Evolutionary conservation across 2,113 vertebrate genomes (phyloP).

Genomic region (Chaenogobius annularis): DNA sequence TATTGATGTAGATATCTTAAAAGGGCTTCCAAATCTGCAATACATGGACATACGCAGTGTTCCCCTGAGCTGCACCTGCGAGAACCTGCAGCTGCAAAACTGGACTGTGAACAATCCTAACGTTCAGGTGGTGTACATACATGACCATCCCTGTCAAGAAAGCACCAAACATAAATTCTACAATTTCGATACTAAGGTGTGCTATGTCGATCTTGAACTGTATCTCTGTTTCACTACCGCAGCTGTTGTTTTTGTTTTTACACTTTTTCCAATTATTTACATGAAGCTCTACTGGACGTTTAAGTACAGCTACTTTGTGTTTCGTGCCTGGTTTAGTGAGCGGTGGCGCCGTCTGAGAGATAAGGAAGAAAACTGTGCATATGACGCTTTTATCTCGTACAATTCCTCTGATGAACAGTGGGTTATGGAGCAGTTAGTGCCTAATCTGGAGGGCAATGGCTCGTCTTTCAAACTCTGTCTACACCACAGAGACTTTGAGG

Average conservation of each 20-base stretch:
- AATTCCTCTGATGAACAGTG: slow-evolving; percentile 82
- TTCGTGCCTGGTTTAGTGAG: slow-evolving; percentile 79
- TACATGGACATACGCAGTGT: slow-evolving; percentile 83
- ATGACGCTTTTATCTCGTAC: slow-evolving; percentile 89
- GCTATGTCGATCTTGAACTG: slow-evolving; percentile 75
- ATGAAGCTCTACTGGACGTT: slow-evolving; percentile 80
- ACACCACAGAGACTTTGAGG: slow-evolving; percentile 87
- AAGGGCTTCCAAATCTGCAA: slow-evolving; percentile 68
- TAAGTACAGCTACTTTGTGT: slow-evolving; percentile 82
- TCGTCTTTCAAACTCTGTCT: slow-evolving; percentile 82
- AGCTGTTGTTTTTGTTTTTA: slow-evolving; percentile 66
- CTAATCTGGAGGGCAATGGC: slow-evolving; percentile 74
- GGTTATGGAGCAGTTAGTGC: slow-evolving; percentile 81
- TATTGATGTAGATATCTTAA: slow-evolving; percentile 61
- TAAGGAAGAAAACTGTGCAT: slow-evolving; percentile 74
- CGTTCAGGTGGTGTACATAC: slow-evolving; percentile 80
- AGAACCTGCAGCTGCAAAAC: slow-evolving; percentile 69
- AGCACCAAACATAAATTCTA: slow-evolving; percentile 54
- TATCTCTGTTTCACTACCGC: slow-evolving; percentile 76
- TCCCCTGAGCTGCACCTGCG: slow-evolving; percentile 81
- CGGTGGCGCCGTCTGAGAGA: slow-evolving; percentile 79
- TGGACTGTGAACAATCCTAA: slow-evolving; percentile 59
- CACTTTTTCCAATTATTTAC: slow-evolving; percentile 74
- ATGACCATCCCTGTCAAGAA: slow-evolving; percentile 45
- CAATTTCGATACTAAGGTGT: slow-evolving; percentile 80